Evolutionary conservation across 2,797 vertebrate species (phyloP).

Genomic region (Tympanoctomys barrerae): DNA sequence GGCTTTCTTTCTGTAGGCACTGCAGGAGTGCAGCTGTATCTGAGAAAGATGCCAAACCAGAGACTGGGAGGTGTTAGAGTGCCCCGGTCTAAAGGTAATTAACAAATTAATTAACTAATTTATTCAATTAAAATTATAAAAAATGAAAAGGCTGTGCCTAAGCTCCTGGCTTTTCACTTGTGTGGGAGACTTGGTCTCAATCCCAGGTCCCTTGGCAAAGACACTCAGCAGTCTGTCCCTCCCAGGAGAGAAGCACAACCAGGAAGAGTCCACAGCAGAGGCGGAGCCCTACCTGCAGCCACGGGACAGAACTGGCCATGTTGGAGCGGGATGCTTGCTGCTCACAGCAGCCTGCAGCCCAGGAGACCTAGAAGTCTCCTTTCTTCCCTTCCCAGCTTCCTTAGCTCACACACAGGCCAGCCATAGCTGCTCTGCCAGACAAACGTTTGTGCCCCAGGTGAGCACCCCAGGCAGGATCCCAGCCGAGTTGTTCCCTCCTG

Average conservation of each 20-base stretch:
- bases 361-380: neutral
- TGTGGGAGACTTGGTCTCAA: neutral
- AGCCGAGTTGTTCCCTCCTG: neutral
- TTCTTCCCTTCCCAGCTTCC: neutral
- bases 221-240: neutral
- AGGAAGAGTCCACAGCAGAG: neutral
- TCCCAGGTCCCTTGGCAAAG: neutral
- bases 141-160: neutral
- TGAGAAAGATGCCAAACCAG: neutral
- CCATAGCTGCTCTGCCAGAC: neutral
- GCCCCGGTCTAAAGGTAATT: neutral
- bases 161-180: neutral
- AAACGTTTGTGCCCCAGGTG: neutral
- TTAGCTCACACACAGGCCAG: neutral
- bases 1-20: neutral
- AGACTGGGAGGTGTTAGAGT: neutral
- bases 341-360: neutral
- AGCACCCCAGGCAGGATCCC: neutral
- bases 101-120: neutral
- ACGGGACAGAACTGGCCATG: fast-evolving
- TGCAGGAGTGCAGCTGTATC: neutral
- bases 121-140: slow-evolving; percentile 11
- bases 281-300: neutral
- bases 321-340: neutral
- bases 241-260: neutral